These are phyloP conservation scores for Caiman crocodilus DNA, from an alignment of 2,797 vertebrate species.

Conservation along the genomic window DNA sequence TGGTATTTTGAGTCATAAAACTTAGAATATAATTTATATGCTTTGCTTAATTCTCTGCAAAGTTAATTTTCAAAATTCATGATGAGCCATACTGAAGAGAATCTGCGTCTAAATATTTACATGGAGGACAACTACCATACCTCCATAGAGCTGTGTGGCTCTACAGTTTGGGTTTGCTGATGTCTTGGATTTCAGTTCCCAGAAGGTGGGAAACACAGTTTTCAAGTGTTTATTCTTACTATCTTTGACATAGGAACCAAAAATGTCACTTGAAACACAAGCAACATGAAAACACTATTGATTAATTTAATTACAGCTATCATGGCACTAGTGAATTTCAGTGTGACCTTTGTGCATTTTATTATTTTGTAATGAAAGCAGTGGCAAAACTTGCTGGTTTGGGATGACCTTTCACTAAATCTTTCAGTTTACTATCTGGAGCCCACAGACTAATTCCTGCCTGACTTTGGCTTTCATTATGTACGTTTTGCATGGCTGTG, in stretches of 20 bases:
- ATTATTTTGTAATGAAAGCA: neutral
- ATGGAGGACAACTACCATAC: no score
- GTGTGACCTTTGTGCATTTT: neutral
- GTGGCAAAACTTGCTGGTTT: neutral
- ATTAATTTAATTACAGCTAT: neutral
- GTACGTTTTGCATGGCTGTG: neutral
- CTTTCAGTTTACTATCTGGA: neutral
- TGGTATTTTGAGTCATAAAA: neutral
- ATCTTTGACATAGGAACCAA: no score
- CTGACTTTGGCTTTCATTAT: neutral
- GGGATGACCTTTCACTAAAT: neutral
- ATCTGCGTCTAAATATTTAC: neutral
- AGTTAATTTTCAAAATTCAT: neutral
- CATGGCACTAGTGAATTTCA: neutral
- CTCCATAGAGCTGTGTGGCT: neutral
- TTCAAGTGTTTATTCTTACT: neutral
- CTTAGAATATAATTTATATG: neutral
- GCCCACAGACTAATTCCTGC: neutral
- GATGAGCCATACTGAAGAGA: neutral
- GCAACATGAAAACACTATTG: neutral
- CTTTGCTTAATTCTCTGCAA: neutral
- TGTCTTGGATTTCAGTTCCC: neutral
- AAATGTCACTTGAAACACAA: no score
- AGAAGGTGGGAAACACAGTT: neutral
- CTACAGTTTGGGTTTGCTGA: neutral